A percentile compares a stretch with the other conserved stretches of the same genome.
phyloP scores from a whole-genome alignment of 1,140 invertebrate species.

The Neomicropteryx cornuta region DNA sequence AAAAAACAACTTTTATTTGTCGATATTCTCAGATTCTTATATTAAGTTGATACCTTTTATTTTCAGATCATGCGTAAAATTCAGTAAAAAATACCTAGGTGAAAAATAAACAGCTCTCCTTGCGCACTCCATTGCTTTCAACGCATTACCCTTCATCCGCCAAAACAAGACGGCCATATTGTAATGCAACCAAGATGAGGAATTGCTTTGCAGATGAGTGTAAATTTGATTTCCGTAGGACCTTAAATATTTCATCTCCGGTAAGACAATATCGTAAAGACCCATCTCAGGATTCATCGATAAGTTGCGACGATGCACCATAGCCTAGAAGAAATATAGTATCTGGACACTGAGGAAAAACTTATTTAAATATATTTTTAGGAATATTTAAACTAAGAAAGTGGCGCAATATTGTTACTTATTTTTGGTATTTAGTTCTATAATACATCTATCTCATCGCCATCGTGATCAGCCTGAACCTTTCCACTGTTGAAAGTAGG shows the following conservation, averaged over 20 bases:
- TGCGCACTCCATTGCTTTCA: conserved; percentile 71
- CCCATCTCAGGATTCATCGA: conserved; percentile 51
- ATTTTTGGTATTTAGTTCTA: too few relatives aligned
- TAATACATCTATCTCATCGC: too few relatives aligned
- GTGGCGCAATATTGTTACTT: not conserved
- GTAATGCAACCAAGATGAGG: conserved; percentile 73
- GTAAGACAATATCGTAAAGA: conserved; percentile 48
- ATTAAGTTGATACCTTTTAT: too few relatives aligned
- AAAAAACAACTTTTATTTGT: too few relatives aligned
- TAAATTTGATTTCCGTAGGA: conserved; percentile 57
- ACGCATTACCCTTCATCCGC: conserved; percentile 67
- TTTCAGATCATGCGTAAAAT: too few relatives aligned
- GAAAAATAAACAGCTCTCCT: conserved; percentile 67
- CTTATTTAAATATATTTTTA: conserved; percentile 1
- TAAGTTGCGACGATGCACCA: conserved; percentile 53
- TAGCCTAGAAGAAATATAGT: conserved; percentile 32
- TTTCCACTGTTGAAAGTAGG: too few relatives aligned
- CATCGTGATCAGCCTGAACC: too few relatives aligned
- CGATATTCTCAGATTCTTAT: too few relatives aligned
- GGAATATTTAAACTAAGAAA: conserved; percentile 2
- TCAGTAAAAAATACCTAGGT: too few relatives aligned
- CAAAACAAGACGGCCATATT: conserved; percentile 79
- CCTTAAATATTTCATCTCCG: conserved; percentile 48
- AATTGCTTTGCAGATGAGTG: conserved; percentile 54
- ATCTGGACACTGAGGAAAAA: conserved; percentile 3